These are phyloP conservation scores for Caenorhabditis auriculariae DNA, from an alignment of 2,888 invertebrate genomes.

Conservation along the genomic window DNA sequence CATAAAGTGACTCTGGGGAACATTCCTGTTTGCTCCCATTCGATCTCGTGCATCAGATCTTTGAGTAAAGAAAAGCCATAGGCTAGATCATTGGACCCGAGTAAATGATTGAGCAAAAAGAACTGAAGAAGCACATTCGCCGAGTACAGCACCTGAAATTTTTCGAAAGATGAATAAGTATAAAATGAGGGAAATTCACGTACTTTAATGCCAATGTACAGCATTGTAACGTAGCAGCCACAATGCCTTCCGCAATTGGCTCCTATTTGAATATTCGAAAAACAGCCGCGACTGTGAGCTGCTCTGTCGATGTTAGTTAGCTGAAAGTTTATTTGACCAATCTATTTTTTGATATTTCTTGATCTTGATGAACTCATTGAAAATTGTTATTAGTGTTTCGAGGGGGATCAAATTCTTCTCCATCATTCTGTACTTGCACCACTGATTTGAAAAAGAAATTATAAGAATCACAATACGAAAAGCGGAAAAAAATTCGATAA, in stretches of 20 bases:
- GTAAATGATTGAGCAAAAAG: constrained; percentile 61
- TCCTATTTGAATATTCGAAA: constrained; percentile 50
- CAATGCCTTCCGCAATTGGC: constrained; percentile 61
- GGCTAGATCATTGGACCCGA: constrained; percentile 59
- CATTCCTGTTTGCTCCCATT: constrained; percentile 64
- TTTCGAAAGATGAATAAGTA: neutral
- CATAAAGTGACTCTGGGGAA: constrained; percentile 64
- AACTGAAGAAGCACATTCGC: constrained; percentile 62
- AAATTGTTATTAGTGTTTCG: no score
- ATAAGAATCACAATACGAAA: no score
- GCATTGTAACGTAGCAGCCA: constrained; percentile 63
- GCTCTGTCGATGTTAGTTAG: constrained; percentile 58
- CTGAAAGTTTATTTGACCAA: no score
- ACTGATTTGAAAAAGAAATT: no score
- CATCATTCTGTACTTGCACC: no score
- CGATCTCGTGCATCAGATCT: constrained; percentile 61
- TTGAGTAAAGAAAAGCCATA: constrained; percentile 63
- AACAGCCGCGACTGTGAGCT: constrained; percentile 51
- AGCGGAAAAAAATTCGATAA: no score
- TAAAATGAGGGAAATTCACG: neutral
- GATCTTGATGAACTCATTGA: no score
- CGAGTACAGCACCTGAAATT: constrained; percentile 56
- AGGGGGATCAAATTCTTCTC: no score
- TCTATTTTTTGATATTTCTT: neutral
- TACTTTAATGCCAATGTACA: constrained; percentile 63